These are phyloP conservation scores for Etheostoma nigrum DNA, from an alignment of 2,797 vertebrate genomes.

Conservation along the genomic window DNA sequence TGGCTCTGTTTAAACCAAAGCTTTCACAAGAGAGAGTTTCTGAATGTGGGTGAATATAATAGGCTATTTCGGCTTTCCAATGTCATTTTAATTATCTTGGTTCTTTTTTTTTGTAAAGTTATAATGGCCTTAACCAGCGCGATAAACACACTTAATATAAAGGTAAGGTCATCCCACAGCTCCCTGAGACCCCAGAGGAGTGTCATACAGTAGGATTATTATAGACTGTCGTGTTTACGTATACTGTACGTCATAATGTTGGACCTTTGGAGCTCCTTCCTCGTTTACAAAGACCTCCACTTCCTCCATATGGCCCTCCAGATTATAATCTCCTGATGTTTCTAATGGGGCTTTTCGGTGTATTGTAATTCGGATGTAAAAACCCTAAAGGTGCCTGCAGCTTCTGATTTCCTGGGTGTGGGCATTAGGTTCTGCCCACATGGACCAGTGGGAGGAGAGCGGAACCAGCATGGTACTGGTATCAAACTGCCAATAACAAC, in stretches of 20 bases:
- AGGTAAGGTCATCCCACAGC: not conserved
- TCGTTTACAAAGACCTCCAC: not conserved
- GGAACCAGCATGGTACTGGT: too few species aligned
- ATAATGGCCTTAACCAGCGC: not conserved
- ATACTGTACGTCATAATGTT: not conserved
- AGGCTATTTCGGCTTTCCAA: too few species aligned
- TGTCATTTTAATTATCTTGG: too few species aligned
- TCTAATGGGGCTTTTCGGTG: not conserved
- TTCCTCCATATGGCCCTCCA: not conserved
- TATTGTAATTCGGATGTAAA: too few species aligned
- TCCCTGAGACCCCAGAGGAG: not conserved
- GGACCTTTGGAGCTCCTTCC: fast-evolving
- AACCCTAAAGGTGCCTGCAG: fast-evolving
- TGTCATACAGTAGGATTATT: not conserved
- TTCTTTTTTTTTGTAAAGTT: too few species aligned
- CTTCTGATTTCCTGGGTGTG: not conserved
- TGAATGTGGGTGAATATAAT: not conserved
- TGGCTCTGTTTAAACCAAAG: not conserved
- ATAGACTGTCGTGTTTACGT: not conserved
- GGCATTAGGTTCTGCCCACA: not conserved
- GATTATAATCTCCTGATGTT: not conserved
- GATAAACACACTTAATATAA: not conserved
- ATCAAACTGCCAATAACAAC: too few species aligned
- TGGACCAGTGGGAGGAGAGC: not conserved
- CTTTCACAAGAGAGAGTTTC: too few species aligned